Percentiles rank a stretch among this genome's conserved stretches.
phyloP scores from a whole-genome alignment of 2,113 vertebrate species.

The Gobius niger region DNA sequence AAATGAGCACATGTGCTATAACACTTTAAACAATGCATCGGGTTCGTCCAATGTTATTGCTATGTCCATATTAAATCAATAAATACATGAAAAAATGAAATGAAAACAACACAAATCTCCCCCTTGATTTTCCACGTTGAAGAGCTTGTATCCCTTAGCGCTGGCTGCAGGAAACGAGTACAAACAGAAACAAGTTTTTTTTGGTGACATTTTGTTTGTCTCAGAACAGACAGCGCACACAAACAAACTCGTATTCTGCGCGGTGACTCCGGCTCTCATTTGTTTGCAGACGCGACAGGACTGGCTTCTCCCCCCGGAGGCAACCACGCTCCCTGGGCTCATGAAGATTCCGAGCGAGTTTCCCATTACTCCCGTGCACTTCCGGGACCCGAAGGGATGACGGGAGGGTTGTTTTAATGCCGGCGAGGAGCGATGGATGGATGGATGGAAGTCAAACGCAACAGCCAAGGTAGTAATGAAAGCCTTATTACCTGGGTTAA shows the following conservation, averaged over 20 bases:
- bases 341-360: conserved; percentile 77
- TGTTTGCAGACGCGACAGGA: conserved; percentile 70
- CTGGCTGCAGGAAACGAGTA: no score
- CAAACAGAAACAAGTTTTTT: conserved; percentile 1
- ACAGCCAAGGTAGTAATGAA: conserved; percentile 36
- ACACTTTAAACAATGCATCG: no score
- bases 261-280: conserved; percentile 59
- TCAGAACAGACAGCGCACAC: conserved; percentile 38
- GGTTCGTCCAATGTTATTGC: no score
- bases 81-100: no score
- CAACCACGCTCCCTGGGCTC: conserved; percentile 46
- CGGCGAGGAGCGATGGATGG: conserved; percentile 11
- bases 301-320: conserved; percentile 62
- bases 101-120: no score
- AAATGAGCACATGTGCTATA: no score
- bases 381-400: conserved; percentile 34
- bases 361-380: conserved; percentile 54
- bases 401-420: conserved; percentile 3
- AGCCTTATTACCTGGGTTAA: conserved; percentile 38
- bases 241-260: conserved; percentile 40
- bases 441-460: conserved; percentile 34
- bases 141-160: background rate
- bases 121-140: background rate
- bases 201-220: conserved; percentile 27
- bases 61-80: no score